Percentiles rank a stretch among this genome's conserved stretches.
Evolutionary conservation across 2,797 vertebrate genomes (phyloP).

Genomic region (Sarcophilus harrisii): DNA sequence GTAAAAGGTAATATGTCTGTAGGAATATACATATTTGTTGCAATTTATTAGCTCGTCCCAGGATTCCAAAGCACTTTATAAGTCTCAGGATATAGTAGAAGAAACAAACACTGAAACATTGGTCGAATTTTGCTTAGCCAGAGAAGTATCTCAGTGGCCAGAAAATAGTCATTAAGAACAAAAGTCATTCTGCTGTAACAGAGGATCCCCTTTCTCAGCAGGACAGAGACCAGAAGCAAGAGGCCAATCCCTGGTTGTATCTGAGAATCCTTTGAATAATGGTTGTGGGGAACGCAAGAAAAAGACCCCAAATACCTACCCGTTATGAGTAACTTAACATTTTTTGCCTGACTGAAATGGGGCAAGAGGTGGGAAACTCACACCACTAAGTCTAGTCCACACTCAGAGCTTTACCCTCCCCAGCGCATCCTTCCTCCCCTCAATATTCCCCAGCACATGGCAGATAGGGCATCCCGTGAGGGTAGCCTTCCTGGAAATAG

Average conservation of each 20-base stretch:
- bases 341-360: background rate
- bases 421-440: too few relatives aligned
- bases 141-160: too few relatives aligned
- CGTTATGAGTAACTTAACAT: background rate
- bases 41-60: background rate
- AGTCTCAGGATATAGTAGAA: background rate
- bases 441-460: background rate
- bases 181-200: too few relatives aligned
- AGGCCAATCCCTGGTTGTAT: background rate
- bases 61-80: background rate
- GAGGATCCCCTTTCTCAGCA: background rate
- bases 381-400: background rate
- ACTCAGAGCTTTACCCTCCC: background rate
- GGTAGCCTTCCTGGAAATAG: accelerated
- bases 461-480: background rate
- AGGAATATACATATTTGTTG: background rate
- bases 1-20: background rate
- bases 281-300: background rate
- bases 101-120: background rate
- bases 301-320: background rate
- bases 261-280: background rate
- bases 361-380: background rate
- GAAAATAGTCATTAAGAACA: too few relatives aligned
- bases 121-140: too few relatives aligned
- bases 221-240: background rate